Evolutionary conservation across 2,113 vertebrate species (phyloP), one percentile per base, ranked within the genome.

Genomic region (Gambusia affinis): DNA sequence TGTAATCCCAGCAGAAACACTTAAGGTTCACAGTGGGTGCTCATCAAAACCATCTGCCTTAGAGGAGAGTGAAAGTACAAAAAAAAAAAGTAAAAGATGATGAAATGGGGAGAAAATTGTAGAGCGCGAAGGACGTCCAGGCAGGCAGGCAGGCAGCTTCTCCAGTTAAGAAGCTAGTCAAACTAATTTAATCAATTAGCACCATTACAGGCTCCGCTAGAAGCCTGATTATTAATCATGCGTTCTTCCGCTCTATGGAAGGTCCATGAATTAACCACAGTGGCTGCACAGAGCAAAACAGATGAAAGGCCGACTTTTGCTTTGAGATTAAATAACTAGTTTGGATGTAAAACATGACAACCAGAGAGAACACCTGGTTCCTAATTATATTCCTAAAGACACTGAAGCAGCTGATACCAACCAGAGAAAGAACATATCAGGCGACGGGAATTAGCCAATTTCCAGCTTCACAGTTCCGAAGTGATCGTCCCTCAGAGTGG

Each of bases 11-110:
- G 96, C 96, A 98, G 94, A 97, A 98, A 97, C 97, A 98, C 98
- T 99, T 99, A 98, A 98, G 98, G 96, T 96, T 98, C 98, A 98
- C 98, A 99, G 98, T 98, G 97, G 98, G 98, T 96, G 97, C 97
- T 99, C 97, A 98, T 99, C 97, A 97, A 96, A 97, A 97, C 97
- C 98, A 99, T 99, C 98, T 99, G 98, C 96, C 96, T 94, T 95
- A 96, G 89, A 95, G 93, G 95, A 96, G 96, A 95, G 95, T 85
- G 87, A 86, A 88, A 95, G 95, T 92, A 94, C 81, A 86, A 95
- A 95, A 92, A 94, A 94, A 69, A 95, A 94, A 89, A 94, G 96
- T 11, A 37, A 37, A 37, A 94, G 77, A 77, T 75, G 82, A 76
- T 54, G 22, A 70, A 84, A 70, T 17, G 70, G 76, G 67, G 84